phyloP scores from a whole-genome alignment of 2,888 invertebrate genomes.

The Balanococcus diminutus region DNA sequence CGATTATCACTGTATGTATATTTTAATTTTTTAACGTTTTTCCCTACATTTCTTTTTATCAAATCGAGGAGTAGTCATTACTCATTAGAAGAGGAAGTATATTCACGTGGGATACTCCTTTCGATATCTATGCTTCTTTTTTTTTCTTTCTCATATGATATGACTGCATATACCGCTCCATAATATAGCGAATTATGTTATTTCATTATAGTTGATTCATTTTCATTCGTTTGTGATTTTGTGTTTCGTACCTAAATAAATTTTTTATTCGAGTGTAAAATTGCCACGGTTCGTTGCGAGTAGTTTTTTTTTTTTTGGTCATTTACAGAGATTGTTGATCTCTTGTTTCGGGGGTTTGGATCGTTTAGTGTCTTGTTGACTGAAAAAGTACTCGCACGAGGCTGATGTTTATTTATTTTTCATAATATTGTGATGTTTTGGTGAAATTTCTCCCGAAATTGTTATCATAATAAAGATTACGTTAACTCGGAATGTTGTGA shows the following conservation, averaged over 20 bases:
- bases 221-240: conserved; percentile 1
- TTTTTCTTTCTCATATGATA: neutral
- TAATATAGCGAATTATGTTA: conserved; percentile 16
- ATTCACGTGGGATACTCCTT: neutral
- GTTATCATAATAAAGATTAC: too few species aligned
- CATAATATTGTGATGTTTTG: too few species aligned
- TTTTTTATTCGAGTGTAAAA: neutral
- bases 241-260: conserved; percentile 16
- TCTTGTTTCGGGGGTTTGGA: too few species aligned
- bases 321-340: too few species aligned
- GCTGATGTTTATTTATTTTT: too few species aligned
- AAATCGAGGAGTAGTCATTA: neutral
- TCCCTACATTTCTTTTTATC: neutral
- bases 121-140: conserved; percentile 1
- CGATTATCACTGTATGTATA: neutral
- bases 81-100: neutral
- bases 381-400: too few species aligned
- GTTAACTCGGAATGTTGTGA: too few species aligned
- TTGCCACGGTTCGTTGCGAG: neutral
- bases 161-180: neutral
- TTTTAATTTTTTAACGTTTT: neutral
- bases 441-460: too few species aligned
- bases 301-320: neutral
- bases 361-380: too few species aligned
- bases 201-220: neutral